Evolutionary conservation across 2,113 vertebrate genomes (phyloP).

Genomic region (Phyllostomus hastatus): DNA sequence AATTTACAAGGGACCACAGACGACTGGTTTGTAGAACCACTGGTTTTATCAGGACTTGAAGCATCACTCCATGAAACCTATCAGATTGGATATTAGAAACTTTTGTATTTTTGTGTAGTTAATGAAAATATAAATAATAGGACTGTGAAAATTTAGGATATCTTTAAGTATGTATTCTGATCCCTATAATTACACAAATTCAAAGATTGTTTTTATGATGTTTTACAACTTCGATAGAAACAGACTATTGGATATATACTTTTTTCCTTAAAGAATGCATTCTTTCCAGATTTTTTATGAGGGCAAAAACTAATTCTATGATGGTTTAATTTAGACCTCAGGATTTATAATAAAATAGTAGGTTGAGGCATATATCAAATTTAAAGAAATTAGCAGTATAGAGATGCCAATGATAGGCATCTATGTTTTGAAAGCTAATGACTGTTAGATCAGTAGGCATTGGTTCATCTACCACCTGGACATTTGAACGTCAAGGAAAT

Average conservation of each 20-base stretch:
- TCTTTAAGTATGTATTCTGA: background rate
- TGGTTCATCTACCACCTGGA: background rate
- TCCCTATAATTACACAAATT: slow-evolving; percentile 4
- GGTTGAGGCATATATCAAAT: background rate
- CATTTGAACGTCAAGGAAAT: background rate
- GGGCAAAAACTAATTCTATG: background rate
- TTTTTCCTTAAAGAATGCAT: background rate
- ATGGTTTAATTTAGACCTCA: background rate
- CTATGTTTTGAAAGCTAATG: background rate
- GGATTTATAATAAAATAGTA: background rate
- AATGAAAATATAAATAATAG: background rate
- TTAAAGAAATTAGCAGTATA: slow-evolving; percentile 16
- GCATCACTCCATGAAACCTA: background rate
- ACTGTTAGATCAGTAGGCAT: background rate
- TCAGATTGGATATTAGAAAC: background rate
- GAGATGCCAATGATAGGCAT: background rate
- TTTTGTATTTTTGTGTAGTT: background rate
- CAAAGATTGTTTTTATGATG: background rate
- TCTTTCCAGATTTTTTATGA: slow-evolving; percentile 18
- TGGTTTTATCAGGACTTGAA: background rate
- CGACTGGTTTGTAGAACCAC: background rate
- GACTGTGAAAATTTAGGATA: background rate
- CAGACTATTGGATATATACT: background rate
- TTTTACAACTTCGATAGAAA: background rate
- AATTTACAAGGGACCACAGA: background rate